Base-by-base conservation (phyloP, 2,113 vertebrate species). In the Rhizomys pruinosus region DNA sequence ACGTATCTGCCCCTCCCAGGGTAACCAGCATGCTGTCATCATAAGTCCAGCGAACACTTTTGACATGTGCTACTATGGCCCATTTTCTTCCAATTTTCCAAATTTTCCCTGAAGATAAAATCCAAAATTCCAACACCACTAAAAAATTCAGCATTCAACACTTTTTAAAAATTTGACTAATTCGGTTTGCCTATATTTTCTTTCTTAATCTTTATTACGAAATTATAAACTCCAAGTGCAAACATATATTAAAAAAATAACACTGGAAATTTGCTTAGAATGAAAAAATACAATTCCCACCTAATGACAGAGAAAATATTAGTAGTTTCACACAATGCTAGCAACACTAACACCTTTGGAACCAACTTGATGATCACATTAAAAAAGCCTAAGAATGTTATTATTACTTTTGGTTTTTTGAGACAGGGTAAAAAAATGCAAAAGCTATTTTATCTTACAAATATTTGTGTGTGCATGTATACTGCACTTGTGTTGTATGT, bases 61-160 rank as follows among this genome's bases (percentile, higher is more conserved):
- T 99, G 92, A 99, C 99, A 16, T 99, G 99, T 64, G 99, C n/a
- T 98, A 95, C 99, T 99, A 97, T 99, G 99, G 84, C 99, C 99
- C 97, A 99, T 98, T 2, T 99, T 99, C 80, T 98, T 98, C 98
- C 99, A 99, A 99, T 96, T 99, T 99, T 37, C 99, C 99, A 98
- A 99, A 99, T 96, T 99, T 99, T 39, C 99, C 99, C 99, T 99
- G 93, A 87, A 89, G 79, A 96, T 12, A 20, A 78, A 97, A 68
- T 52, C 91, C n/a, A n/a, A 94, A 96, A 81, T 64, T 71, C 42
- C 87, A 84, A 86, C 11, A 89, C 9, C 34, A n/a, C n/a, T n/a
- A n/a, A 90, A 42, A 63, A 11, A 63, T 32, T 64, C 64, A 87
- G 81, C 76, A 44, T 44, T 79, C 91, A 7, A 95, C 76, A 92